Evolutionary conservation across 2,113 vertebrate species (phyloP).

Genomic region (Mystacornis crossleyi): DNA sequence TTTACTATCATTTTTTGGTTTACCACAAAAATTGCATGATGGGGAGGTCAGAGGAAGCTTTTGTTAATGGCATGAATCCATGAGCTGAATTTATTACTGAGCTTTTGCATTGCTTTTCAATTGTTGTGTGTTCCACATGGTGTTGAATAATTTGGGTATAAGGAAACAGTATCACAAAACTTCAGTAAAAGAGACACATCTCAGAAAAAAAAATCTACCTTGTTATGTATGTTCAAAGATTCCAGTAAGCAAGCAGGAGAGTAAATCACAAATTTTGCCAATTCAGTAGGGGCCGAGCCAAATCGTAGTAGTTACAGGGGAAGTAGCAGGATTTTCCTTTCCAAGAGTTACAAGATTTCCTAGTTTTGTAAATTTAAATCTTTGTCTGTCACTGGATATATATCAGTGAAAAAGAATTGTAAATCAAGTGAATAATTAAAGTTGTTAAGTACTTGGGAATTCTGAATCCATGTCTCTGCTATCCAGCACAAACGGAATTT

Average conservation of each 20-base stretch:
- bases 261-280: not conserved
- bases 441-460: not conserved
- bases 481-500: not conserved
- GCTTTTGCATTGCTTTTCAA: not conserved
- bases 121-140: not conserved
- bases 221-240: not conserved
- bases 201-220: not conserved
- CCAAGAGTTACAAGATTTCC: not conserved
- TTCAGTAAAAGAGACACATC: not conserved
- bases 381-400: not conserved
- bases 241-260: not conserved
- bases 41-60: not conserved
- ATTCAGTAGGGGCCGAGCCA: not conserved
- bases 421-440: not conserved
- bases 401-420: not conserved
- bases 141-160: not conserved
- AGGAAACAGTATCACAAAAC: not conserved
- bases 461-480: not conserved
- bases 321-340: not conserved
- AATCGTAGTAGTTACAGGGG: not conserved
- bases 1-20: not conserved
- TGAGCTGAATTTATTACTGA: not conserved
- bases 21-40: not conserved
- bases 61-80: not conserved
- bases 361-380: not conserved